Evolutionary conservation across 2,888 invertebrate genomes (phyloP).

Genomic region (Lutraria lutraria): DNA sequence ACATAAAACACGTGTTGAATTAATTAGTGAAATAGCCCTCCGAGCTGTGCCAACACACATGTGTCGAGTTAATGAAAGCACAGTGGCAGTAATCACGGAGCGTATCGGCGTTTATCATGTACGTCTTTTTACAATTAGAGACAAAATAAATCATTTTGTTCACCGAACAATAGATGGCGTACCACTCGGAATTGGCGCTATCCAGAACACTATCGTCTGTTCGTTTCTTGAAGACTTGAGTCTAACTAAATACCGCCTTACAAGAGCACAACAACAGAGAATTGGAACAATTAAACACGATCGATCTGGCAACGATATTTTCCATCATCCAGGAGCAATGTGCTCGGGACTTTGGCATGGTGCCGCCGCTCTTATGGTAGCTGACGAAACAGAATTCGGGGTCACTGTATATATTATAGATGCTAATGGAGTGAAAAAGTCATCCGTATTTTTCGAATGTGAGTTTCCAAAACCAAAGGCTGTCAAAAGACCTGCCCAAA

Average conservation of each 20-base stretch:
- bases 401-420: slow-evolving; percentile 59
- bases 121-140: slow-evolving; percentile 64
- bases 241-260: slow-evolving; percentile 56
- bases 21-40: slow-evolving; percentile 58
- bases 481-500: slow-evolving; percentile 45
- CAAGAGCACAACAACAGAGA: slow-evolving; percentile 58
- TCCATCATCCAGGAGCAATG: slow-evolving; percentile 62
- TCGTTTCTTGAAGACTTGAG: slow-evolving; percentile 52
- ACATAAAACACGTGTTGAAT: slow-evolving; percentile 67
- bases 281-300: slow-evolving; percentile 56
- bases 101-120: slow-evolving; percentile 59
- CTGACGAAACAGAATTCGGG: slow-evolving; percentile 66
- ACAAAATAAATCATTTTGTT: slow-evolving; percentile 63
- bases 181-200: slow-evolving; percentile 57
- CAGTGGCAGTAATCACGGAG: slow-evolving; percentile 63
- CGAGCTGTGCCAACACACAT: slow-evolving; percentile 59
- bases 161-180: slow-evolving; percentile 55
- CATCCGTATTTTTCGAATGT: slow-evolving; percentile 66
- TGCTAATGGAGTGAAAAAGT: slow-evolving; percentile 47
- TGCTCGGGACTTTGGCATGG: slow-evolving; percentile 48
- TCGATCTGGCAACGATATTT: slow-evolving; percentile 62
- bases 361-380: slow-evolving; percentile 50
- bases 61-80: slow-evolving; percentile 61
- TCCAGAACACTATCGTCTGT: slow-evolving; percentile 62
- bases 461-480: slow-evolving; percentile 41